Percentiles rank a stretch among this genome's conserved stretches.
Evolutionary conservation across 2,113 vertebrate species (phyloP).

Genomic region (Seriola quinqueradiata): DNA sequence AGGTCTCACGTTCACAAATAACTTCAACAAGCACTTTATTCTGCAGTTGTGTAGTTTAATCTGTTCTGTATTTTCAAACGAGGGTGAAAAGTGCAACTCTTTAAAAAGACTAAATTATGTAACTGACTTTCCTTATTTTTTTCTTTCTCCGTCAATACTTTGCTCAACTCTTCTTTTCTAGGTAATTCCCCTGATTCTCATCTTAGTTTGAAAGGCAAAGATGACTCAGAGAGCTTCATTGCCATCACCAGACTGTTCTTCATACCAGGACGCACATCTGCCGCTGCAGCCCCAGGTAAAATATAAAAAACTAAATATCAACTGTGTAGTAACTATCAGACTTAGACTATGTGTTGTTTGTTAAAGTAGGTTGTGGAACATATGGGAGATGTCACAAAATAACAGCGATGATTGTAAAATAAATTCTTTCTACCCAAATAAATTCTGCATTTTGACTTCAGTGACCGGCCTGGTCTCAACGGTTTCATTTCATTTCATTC

Average conservation of each 20-base stretch:
- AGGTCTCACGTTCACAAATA: slow-evolving; percentile 57
- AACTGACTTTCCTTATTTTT: not conserved
- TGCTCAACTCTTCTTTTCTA: slow-evolving; percentile 3
- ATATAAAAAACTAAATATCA: not conserved
- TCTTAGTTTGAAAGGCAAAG: slow-evolving; percentile 52
- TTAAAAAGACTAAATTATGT: not conserved
- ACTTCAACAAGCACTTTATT: slow-evolving; percentile 3
- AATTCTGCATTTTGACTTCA: too few relatives aligned
- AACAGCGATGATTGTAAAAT: not conserved
- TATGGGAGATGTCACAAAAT: not conserved
- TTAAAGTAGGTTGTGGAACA: not conserved
- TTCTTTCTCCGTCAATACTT: not conserved
- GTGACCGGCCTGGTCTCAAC: too few relatives aligned
- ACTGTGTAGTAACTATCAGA: not conserved
- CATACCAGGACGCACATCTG: slow-evolving; percentile 76
- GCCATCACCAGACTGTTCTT: slow-evolving; percentile 83
- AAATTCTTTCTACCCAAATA: not conserved
- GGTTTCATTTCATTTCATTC: too few relatives aligned
- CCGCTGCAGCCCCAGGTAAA: slow-evolving; percentile 77
- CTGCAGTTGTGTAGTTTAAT: not conserved
- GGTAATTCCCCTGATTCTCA: not conserved
- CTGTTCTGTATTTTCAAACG: not conserved
- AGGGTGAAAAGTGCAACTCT: not conserved
- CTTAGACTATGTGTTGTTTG: not conserved
- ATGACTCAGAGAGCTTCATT: slow-evolving; percentile 56